These are phyloP conservation scores for Iselma pallidipennis DNA, from an alignment of 2,888 invertebrate genomes.

Conservation along the genomic window DNA sequence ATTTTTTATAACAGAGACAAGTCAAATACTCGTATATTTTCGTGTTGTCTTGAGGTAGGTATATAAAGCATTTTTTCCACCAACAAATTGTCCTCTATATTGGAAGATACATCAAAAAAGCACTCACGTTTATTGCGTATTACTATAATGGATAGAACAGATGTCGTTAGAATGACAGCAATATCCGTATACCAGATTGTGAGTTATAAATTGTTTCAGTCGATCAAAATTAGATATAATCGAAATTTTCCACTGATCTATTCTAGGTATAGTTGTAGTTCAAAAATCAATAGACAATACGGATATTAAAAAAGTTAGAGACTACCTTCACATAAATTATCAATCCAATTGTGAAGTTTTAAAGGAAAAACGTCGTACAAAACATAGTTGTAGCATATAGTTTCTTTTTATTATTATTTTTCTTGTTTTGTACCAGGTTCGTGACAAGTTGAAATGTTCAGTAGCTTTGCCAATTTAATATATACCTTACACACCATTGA, in stretches of 20 bases:
- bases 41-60: too few species aligned
- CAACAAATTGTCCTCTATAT: neutral
- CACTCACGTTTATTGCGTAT: constrained; percentile 21
- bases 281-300: too few species aligned
- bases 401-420: neutral
- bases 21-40: too few species aligned
- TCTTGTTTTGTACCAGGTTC: neutral
- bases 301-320: neutral
- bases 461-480: neutral
- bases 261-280: neutral
- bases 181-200: neutral
- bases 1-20: too few species aligned
- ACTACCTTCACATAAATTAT: neutral
- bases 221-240: neutral
- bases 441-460: neutral
- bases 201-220: neutral
- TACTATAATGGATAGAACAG: constrained; percentile 17
- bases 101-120: constrained; percentile 8
- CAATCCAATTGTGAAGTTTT: neutral
- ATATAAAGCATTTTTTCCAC: neutral
- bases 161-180: constrained; percentile 1
- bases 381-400: neutral
- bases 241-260: neutral
- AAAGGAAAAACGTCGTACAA: neutral
- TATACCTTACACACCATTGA: neutral